phyloP scores from a whole-genome alignment of 2,113 vertebrate genomes.

The Brachionichthys hirsutus region DNA sequence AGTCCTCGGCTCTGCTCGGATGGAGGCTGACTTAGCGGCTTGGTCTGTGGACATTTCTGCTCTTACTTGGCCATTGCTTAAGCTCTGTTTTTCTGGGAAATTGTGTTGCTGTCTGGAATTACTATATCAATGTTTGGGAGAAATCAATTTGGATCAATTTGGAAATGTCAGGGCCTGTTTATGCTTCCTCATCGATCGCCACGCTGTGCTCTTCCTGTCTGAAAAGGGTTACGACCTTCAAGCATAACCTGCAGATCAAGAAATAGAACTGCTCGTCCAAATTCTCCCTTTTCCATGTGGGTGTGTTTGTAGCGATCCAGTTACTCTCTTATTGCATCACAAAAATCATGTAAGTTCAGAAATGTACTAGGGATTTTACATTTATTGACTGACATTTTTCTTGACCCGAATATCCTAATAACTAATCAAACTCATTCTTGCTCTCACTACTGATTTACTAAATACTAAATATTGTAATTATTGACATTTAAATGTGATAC shows the following conservation, averaged over 20 bases:
- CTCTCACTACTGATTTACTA: conserved; percentile 3
- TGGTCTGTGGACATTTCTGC: no score
- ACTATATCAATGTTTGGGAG: conserved; percentile 9
- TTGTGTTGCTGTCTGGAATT: conserved; percentile 27
- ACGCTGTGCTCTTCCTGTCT: conserved; percentile 11
- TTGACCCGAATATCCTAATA: no score
- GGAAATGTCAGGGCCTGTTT: conserved; percentile 41
- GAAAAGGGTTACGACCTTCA: conserved; percentile 34
- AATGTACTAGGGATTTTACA: background rate
- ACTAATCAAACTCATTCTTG: conserved; percentile 10
- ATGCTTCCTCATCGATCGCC: conserved; percentile 11
- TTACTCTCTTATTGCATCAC: conserved; percentile 2
- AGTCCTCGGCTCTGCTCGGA: conserved; percentile 23
- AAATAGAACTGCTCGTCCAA: conserved; percentile 1
- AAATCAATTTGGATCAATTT: conserved; percentile 29
- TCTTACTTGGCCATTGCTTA: no score
- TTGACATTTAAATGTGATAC: background rate
- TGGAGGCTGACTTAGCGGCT: conserved; percentile 16
- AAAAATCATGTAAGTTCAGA: background rate
- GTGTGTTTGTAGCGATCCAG: background rate
- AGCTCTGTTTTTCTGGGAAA: conserved; percentile 6
- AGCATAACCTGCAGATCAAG: conserved; percentile 18
- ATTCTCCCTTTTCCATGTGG: background rate
- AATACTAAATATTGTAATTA: conserved; percentile 33
- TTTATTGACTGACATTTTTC: background rate